Percentiles rank a stretch among this genome's conserved stretches.
phyloP scores from a whole-genome alignment of 2,888 invertebrate species.

The Volucella inanis region DNA sequence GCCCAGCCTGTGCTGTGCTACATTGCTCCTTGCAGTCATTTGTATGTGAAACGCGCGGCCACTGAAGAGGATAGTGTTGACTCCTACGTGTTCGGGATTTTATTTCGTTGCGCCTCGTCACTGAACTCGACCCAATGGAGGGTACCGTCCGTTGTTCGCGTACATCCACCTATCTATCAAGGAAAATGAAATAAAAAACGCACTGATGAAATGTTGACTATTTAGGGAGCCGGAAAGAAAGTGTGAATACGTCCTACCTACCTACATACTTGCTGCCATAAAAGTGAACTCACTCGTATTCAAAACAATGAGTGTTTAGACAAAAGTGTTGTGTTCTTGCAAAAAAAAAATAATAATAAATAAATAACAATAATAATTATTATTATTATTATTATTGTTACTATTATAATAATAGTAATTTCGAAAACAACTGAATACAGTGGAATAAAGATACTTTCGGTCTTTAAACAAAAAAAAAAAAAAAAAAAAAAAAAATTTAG shows the following conservation, averaged over 20 bases:
- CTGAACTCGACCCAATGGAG: constrained; percentile 65
- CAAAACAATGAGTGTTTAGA: constrained; percentile 43
- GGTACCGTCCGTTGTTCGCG: constrained; percentile 46
- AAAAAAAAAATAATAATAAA: constrained; percentile 9
- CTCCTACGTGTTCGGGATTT: constrained; percentile 72
- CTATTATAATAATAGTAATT: not conserved
- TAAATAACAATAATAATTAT: not conserved
- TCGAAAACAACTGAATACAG: too few species aligned
- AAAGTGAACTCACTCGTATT: constrained; percentile 30
- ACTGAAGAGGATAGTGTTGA: constrained; percentile 63
- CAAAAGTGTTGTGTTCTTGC: constrained; percentile 40
- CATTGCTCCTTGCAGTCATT: constrained; percentile 71
- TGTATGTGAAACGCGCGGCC: constrained; percentile 73
- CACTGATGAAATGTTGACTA: constrained; percentile 61
- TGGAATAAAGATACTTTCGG: constrained; percentile 40
- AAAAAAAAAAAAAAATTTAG: not conserved
- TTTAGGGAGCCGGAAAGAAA: constrained; percentile 56
- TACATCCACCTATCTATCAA: constrained; percentile 16
- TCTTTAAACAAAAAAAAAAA: constrained; percentile 25
- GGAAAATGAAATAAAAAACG: constrained; percentile 29
- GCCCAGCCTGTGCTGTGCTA: constrained; percentile 27
- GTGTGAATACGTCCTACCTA: constrained; percentile 13
- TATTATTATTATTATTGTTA: too few species aligned
- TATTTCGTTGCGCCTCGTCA: constrained; percentile 62
- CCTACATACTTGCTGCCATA: constrained; percentile 33